These are phyloP conservation scores for Calidris pygmaea DNA, from an alignment of 2,113 vertebrate species.

Conservation along the genomic window DNA sequence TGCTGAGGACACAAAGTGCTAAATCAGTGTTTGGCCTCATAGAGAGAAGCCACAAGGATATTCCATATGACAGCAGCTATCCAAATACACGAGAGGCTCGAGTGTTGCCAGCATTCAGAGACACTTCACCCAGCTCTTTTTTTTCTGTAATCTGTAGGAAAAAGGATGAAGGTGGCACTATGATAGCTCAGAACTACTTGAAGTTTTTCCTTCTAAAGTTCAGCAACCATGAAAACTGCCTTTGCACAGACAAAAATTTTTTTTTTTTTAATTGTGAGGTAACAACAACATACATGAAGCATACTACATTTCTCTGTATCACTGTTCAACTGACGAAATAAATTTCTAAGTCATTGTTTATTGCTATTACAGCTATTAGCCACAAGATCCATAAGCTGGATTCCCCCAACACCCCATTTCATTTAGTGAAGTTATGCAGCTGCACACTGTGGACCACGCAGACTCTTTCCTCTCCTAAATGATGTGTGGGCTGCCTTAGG, in stretches of 20 bases:
- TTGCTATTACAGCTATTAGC: background rate
- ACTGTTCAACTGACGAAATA: background rate
- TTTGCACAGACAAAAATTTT: background rate
- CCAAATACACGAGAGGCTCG: background rate
- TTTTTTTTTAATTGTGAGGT: background rate
- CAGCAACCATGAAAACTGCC: background rate
- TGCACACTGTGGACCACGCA: background rate
- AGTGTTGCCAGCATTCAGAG: rapidly evolving
- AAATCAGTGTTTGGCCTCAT: background rate
- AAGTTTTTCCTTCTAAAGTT: background rate
- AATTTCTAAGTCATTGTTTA: background rate
- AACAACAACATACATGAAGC: background rate
- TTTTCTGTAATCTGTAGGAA: background rate
- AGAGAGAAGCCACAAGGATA: background rate
- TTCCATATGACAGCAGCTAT: background rate
- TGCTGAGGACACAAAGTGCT: background rate
- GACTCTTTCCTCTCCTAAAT: background rate
- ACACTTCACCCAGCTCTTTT: background rate
- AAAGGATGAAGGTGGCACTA: background rate
- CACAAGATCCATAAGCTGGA: background rate
- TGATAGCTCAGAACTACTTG: background rate
- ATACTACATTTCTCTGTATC: background rate
- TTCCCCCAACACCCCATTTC: background rate
- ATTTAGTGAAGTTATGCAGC: background rate
- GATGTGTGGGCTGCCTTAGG: background rate